Evolutionary conservation across 2,888 invertebrate genomes (phyloP).

Genomic region (Folsomia candida): DNA sequence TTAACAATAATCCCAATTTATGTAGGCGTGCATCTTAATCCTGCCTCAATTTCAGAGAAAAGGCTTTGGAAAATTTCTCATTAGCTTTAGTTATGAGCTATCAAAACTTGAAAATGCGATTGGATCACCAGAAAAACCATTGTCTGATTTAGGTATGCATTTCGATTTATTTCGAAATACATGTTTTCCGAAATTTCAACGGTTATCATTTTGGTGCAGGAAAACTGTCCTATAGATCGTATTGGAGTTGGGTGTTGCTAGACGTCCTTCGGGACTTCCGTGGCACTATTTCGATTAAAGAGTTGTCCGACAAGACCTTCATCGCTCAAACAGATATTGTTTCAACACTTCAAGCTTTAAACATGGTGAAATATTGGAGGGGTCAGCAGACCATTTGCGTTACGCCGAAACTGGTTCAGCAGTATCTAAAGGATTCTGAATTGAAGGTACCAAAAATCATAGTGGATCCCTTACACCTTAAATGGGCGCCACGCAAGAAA

Average conservation of each 20-base stretch:
- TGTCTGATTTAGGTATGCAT: constrained; percentile 63
- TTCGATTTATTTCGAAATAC: not conserved
- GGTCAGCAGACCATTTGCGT: constrained; percentile 98
- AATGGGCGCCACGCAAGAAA: constrained; percentile 69
- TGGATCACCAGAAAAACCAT: constrained; percentile 64
- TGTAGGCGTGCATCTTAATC: constrained; percentile 63
- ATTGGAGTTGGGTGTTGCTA: constrained; percentile 63
- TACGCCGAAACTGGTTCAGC: constrained; percentile 89
- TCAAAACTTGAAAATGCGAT: constrained; percentile 59
- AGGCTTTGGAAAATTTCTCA: constrained; percentile 63
- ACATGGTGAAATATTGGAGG: constrained; percentile 99
- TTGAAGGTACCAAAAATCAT: constrained; percentile 84
- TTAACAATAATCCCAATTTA: too few relatives aligned
- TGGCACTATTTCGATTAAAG: constrained; percentile 77
- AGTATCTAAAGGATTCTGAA: constrained; percentile 84
- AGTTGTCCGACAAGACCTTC: constrained; percentile 69
- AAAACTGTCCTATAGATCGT: constrained; percentile 61
- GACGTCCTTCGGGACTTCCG: constrained; percentile 58
- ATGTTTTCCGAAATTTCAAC: not conserved
- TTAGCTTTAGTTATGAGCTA: constrained; percentile 61
- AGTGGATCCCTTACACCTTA: constrained; percentile 75
- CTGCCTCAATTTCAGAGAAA: constrained; percentile 63
- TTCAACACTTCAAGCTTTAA: constrained; percentile 91
- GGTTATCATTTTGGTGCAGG: constrained; percentile 33
- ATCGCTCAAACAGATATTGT: constrained; percentile 95